These are phyloP conservation scores for Leucoraja ocellata DNA, from an alignment of 2,797 vertebrate genomes.

Conservation along the genomic window DNA sequence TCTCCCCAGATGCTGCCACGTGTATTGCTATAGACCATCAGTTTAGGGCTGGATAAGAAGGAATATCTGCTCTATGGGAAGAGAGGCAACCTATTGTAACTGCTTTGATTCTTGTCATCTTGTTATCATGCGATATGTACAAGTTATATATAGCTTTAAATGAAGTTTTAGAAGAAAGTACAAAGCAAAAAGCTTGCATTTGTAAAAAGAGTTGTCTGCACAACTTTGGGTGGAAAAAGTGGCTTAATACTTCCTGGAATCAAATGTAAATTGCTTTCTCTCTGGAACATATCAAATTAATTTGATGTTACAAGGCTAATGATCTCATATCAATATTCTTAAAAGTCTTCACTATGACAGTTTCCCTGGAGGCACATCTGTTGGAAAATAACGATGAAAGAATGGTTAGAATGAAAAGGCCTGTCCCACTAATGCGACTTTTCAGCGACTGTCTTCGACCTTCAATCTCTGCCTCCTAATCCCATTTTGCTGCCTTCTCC, in stretches of 20 bases:
- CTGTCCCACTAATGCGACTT: no score
- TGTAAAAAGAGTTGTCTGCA: neutral
- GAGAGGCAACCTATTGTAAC: no score
- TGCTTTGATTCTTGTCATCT: neutral
- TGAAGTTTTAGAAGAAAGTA: neutral
- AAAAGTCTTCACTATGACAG: slow-evolving; percentile 15
- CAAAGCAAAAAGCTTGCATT: neutral
- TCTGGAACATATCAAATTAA: slow-evolving; percentile 17
- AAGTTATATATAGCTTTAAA: neutral
- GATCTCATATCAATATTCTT: slow-evolving; percentile 28
- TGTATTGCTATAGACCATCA: neutral
- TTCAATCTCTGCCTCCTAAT: no score
- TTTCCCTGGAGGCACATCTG: slow-evolving; percentile 9
- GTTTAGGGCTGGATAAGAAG: neutral
- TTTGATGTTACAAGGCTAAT: slow-evolving; percentile 30
- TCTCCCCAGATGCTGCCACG: no score
- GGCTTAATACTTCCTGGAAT: neutral
- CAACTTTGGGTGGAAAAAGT: neutral
- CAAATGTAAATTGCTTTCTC: slow-evolving; percentile 9
- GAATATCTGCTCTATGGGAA: neutral
- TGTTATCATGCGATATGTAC: neutral
- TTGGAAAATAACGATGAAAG: slow-evolving; percentile 1
- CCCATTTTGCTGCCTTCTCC: no score
- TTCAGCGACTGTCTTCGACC: no score
- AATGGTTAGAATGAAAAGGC: neutral